Evolutionary conservation across 1,140 invertebrate species (phyloP), one percentile per base, ranked within the genome.

Genomic region (Nymphalis io): DNA sequence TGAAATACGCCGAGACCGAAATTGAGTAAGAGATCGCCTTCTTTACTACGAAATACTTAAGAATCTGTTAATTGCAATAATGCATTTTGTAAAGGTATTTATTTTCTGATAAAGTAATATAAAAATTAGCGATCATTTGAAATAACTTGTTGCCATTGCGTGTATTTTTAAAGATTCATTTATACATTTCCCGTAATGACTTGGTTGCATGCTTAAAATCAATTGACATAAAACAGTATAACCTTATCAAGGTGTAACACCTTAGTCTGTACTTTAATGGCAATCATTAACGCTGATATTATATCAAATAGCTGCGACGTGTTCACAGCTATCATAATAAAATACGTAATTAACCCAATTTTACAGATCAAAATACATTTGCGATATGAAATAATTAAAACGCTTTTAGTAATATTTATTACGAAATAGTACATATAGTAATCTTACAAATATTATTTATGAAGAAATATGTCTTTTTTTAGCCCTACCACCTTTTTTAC

Each of bases 211-310:
- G n/a, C 46, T 20, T n/a, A 51, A 51, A 51, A 51, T 51, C 46
- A 20, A 27, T 27, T 55, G 51, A 55, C 23, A 55, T 23, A 23
- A 23, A n/a, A 23, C 23, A 1, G 16, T 21, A 55, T 20, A 51
- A 51, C 51, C 51, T 27, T 55, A 55, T 23, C 51, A n/a, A 55
- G 51, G 23, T n/a, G 21, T 55, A 27, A 55, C 51, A 55, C 51
- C 51, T 27, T 27, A 23, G 21, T 16, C 23, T 27, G 23, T 55
- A 15, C 51, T 55, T 55, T 55, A 55, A 55, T 27, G 51, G 51
- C 15, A 51, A 51, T 51, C 46, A 21, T 27, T 55, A 23, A 55
- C 21, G 15, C 13, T 3, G 51, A 27, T 55, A 23, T 27, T 55
- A 55, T 55, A 27, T 21, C 21, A 12, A 55, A 11, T 55, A 55